A percentile compares a stretch with the other conserved stretches of the same genome.
These are phyloP conservation scores for Tenualosa ilisha DNA, from an alignment of 2,797 vertebrate species.

Conservation along the genomic window DNA sequence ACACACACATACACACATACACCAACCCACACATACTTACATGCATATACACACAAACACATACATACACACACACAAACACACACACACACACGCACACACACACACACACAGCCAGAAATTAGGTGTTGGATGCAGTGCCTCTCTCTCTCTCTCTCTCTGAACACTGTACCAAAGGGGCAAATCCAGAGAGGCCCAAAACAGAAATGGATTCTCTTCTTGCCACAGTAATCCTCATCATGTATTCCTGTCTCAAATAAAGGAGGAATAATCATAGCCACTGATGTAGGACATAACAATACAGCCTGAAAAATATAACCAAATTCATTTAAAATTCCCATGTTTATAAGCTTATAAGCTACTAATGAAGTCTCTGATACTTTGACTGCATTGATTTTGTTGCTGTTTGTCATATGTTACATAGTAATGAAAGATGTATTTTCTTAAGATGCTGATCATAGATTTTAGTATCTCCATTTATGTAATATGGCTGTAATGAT, in stretches of 20 bases:
- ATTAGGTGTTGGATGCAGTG: not conserved
- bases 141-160: not conserved
- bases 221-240: not conserved
- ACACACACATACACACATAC: not conserved
- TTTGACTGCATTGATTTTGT: not conserved
- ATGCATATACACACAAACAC: not conserved
- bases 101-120: not conserved
- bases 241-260: not conserved
- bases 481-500: too few species aligned
- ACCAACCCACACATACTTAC: not conserved
- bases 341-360: not conserved
- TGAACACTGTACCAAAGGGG: not conserved
- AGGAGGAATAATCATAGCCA: not conserved
- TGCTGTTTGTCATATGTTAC: not conserved
- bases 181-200: not conserved
- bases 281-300: not conserved
- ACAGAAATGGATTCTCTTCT: not conserved
- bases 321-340: not conserved
- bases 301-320: constrained; percentile 51
- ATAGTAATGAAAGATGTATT: not conserved
- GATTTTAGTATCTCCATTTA: too few species aligned
- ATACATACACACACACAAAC: not conserved
- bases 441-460: not conserved
- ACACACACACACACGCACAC: not conserved
- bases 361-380: not conserved